These are phyloP conservation scores for Stegodyphus mimosarum DNA, from an alignment of 1,140 invertebrate species.

Conservation along the genomic window DNA sequence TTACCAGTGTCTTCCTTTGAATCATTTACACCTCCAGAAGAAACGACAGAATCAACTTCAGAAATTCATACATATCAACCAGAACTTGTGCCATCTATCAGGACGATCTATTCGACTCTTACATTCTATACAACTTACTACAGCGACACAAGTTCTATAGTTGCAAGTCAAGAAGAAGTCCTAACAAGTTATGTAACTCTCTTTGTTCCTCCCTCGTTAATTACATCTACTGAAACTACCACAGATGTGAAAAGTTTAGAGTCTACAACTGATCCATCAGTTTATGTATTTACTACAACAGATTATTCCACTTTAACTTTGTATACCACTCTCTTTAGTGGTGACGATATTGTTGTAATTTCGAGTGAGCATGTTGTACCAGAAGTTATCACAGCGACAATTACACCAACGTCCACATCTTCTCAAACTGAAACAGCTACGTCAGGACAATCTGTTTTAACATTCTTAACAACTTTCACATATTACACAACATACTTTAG, in stretches of 20 bases:
- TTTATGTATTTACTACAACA: slow-evolving; percentile 57
- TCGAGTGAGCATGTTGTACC: slow-evolving; percentile 63
- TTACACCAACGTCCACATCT: slow-evolving; percentile 36
- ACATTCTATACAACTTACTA: slow-evolving; percentile 65
- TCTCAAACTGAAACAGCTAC: slow-evolving; percentile 12
- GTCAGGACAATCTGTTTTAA: slow-evolving; percentile 49
- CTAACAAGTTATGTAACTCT: slow-evolving; percentile 62
- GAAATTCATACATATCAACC: slow-evolving; percentile 52
- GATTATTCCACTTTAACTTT: slow-evolving; percentile 61
- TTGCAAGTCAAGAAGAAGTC: slow-evolving; percentile 62
- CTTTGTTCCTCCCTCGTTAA: slow-evolving; percentile 60
- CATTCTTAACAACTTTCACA: slow-evolving; percentile 64
- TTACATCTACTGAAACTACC: slow-evolving; percentile 21
- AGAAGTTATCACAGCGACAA: slow-evolving; percentile 60
- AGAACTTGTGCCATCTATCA: slow-evolving; percentile 63
- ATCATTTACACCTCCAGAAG: slow-evolving; percentile 13
- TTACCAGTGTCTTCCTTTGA: neutral
- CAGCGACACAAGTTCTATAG: slow-evolving; percentile 61
- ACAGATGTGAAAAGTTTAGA: neutral
- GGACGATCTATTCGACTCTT: slow-evolving; percentile 63
- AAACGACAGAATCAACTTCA: slow-evolving; percentile 13
- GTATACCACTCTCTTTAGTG: slow-evolving; percentile 62
- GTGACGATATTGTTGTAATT: slow-evolving; percentile 62
- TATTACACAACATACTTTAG: slow-evolving; percentile 64
- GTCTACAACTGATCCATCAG: slow-evolving; percentile 19